Base-by-base conservation (phyloP, 2,888 invertebrate species). In the Ormyrus thymus region DNA sequence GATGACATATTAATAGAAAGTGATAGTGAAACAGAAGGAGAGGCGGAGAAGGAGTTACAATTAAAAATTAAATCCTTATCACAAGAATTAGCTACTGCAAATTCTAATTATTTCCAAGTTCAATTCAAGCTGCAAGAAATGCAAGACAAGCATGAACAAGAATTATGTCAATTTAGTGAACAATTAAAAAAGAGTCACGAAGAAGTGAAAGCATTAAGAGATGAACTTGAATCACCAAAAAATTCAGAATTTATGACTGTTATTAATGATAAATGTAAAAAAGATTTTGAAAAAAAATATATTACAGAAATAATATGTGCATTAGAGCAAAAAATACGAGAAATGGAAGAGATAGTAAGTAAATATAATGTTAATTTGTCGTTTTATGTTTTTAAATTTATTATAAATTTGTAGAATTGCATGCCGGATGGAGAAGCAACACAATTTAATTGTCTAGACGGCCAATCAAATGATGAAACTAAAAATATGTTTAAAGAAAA, bases 221-320 rank as follows among this genome's bases (percentile, higher is more conserved):
- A 68, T 8, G 45, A 68, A 55, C 43, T 68, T 45, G 9, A n/a
- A n/a, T 11, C 45, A 43, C 53, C 68, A 45, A 43, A 68, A n/a
- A 9, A 68, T 8, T 43, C 9, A 11, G 53, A 68, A 13, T 13
- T 68, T 6, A n/a, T 55, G 6, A 45, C 6, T 13, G 6, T 55
- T 13, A 55, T 68, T 3, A 56, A 11, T 7, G 53, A 55, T 29
- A 43, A 53, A 9, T 68, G 48, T 45, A 68, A 68, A 68, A 46
- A 53, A 45, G 8, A 70, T 8, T 70, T 70, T 4, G 58, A 70
- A 15, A 48, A 13, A 11, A 70, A 58, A 48, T 56, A 70, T 43
- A 10, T 70, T 1, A 10, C 11, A 9, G 58, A 70, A 46, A 9
- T 58, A 15, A 13, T 53, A 7, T n/a, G 1, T 15, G n/a, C 15